These are phyloP conservation scores for Coryphaenoides rupestris DNA, from an alignment of 2,113 vertebrate genomes.

Conservation along the genomic window DNA sequence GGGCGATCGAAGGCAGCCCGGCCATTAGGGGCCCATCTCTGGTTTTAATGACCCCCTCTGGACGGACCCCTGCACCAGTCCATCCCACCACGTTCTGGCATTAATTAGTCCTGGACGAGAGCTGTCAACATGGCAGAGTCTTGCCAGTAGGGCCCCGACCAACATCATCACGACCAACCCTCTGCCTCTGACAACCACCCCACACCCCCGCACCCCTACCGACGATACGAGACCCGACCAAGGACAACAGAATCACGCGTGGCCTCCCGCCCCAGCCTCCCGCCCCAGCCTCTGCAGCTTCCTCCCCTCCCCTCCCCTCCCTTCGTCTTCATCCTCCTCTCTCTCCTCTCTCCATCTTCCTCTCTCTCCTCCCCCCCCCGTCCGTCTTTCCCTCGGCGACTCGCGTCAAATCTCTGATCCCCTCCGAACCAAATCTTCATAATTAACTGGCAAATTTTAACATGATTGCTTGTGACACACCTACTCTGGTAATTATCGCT, in stretches of 20 bases:
- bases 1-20: slow-evolving; percentile 44
- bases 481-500: slow-evolving; percentile 99
- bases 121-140: slow-evolving; percentile 72
- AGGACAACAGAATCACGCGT: slow-evolving; percentile 59
- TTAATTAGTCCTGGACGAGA: slow-evolving; percentile 77
- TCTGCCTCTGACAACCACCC: too few species aligned
- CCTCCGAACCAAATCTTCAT: slow-evolving; percentile 97
- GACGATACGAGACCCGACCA: slow-evolving; percentile 28
- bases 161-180: too few species aligned
- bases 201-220: background rate
- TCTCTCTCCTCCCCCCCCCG: slow-evolving; percentile 63
- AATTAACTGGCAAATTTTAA: slow-evolving; percentile 99
- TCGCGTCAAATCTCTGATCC: slow-evolving; percentile 88
- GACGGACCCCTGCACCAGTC: slow-evolving; percentile 65
- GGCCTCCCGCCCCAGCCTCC: slow-evolving; percentile 63
- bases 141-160: slow-evolving; percentile 40
- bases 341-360: slow-evolving; percentile 29
- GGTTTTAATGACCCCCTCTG: slow-evolving; percentile 72
- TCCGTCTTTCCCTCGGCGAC: slow-evolving; percentile 76
- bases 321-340: too few species aligned
- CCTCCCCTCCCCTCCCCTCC: too few species aligned
- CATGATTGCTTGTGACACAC: slow-evolving; percentile 99
- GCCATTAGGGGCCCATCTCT: slow-evolving; percentile 40
- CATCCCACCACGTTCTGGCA: slow-evolving; percentile 62
- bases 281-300: slow-evolving; percentile 25